Evolutionary conservation across 2,888 invertebrate species (phyloP).

Genomic region (Antheraea yamamai): DNA sequence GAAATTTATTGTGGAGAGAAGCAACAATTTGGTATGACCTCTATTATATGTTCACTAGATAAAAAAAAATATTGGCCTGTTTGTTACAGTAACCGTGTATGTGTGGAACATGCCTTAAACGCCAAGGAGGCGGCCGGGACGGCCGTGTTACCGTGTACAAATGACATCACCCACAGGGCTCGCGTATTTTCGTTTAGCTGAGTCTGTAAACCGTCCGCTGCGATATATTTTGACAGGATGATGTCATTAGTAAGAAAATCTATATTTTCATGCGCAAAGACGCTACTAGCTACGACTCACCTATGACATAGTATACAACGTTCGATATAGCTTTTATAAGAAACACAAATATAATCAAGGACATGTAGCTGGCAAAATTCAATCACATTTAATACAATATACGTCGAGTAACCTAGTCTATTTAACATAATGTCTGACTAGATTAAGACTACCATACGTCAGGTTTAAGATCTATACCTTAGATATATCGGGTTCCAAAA

Average conservation of each 20-base stretch:
- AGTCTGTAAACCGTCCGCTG: not conserved
- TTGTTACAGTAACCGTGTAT: not conserved
- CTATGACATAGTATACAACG: not conserved
- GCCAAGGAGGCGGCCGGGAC: not conserved
- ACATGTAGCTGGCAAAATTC: not conserved
- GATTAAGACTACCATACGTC: no score
- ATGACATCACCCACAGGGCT: slow-evolving; percentile 9
- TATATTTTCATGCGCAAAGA: slow-evolving; percentile 6
- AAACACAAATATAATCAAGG: not conserved
- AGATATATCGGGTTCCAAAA: no score
- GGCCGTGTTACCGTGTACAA: not conserved
- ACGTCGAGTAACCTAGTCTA: no score
- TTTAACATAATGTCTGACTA: no score
- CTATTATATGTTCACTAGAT: not conserved
- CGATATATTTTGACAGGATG: slow-evolving; percentile 10
- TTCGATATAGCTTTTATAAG: not conserved
- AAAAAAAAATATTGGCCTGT: not conserved
- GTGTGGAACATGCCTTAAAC: not conserved
- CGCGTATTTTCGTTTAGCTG: slow-evolving; percentile 8
- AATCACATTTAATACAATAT: not conserved
- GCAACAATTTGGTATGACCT: not conserved
- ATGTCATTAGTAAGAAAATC: slow-evolving; percentile 10
- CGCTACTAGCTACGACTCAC: not conserved
- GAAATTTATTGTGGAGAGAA: no score
- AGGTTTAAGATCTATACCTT: no score